Evolutionary conservation across 2,888 invertebrate species (phyloP).

Genomic region (Gerosis bhagava): DNA sequence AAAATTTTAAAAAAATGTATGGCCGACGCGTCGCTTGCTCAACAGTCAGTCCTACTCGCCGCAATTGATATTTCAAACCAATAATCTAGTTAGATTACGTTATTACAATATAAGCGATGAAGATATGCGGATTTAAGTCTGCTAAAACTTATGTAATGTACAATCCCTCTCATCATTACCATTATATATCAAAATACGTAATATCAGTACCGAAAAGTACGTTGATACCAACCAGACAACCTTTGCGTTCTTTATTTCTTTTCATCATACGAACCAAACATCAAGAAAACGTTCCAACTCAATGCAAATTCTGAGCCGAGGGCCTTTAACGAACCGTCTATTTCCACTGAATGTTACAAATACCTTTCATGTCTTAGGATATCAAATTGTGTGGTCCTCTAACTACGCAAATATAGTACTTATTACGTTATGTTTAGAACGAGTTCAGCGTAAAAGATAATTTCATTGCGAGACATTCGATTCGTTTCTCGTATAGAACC

Average conservation of each 20-base stretch:
- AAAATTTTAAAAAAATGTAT: no score
- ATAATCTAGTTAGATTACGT: no score
- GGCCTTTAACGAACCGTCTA: conserved; percentile 43
- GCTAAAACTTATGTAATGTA: no score
- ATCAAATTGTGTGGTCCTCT: conserved; percentile 22
- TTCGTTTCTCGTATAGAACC: conserved; percentile 43
- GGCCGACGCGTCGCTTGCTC: no score
- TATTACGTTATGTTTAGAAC: conserved; percentile 12
- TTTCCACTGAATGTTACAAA: conserved; percentile 47
- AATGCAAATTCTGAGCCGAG: conserved; percentile 30
- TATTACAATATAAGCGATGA: no score
- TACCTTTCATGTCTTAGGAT: conserved; percentile 40
- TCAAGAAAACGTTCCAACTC: conserved; percentile 23
- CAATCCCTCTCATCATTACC: no score
- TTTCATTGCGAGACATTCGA: conserved; percentile 32
- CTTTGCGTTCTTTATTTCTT: conserved; percentile 16
- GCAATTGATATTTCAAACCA: no score
- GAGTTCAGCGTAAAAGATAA: conserved; percentile 17
- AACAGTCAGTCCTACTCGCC: no score
- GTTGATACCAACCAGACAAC: conserved; percentile 10
- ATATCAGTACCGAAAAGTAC: background rate
- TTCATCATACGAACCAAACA: conserved; percentile 18
- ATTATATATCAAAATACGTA: no score
- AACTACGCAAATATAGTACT: conserved; percentile 22
- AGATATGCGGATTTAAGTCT: no score